These are phyloP conservation scores for Bicyclus anynana DNA, from an alignment of 1,140 invertebrate species.

Conservation along the genomic window DNA sequence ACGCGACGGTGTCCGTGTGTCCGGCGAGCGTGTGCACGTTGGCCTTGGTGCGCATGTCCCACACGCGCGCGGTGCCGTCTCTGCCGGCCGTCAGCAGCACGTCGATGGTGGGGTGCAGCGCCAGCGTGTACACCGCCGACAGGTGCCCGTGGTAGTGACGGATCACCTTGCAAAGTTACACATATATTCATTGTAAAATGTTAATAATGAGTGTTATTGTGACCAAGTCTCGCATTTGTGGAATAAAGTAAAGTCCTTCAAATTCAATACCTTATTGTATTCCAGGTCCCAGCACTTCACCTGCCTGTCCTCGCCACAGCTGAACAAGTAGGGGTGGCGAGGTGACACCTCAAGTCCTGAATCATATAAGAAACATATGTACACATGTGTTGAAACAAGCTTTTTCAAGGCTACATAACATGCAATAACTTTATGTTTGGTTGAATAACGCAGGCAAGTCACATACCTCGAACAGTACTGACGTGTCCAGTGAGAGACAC, in stretches of 20 bases:
- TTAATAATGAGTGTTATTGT: no score
- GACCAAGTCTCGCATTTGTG: no score
- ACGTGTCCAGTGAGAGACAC: slow-evolving; percentile 99
- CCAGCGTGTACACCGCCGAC: slow-evolving; percentile 96
- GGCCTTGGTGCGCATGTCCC: slow-evolving; percentile 99
- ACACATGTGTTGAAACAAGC: no score
- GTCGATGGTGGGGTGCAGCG: slow-evolving; percentile 97
- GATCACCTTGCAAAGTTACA: slow-evolving; percentile 90
- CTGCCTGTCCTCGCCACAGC: slow-evolving; percentile 99
- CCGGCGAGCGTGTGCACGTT: slow-evolving; percentile 98
- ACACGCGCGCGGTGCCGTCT: slow-evolving; percentile 97
- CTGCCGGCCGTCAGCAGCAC: slow-evolving; percentile 95
- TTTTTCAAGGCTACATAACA: no score
- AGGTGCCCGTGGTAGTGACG: slow-evolving; percentile 99
- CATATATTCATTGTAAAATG: no score
- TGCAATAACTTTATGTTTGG: no score
- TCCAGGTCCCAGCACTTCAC: slow-evolving; percentile 99
- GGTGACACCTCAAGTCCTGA: slow-evolving; percentile 91
- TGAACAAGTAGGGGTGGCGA: slow-evolving; percentile 98
- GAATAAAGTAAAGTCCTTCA: no score
- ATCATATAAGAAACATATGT: no score
- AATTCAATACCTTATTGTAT: slow-evolving; percentile 98
- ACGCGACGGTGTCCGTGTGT: slow-evolving; percentile 98
- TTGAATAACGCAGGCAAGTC: not conserved
- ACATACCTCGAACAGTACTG: slow-evolving; percentile 91